Evolutionary conservation across 2,888 invertebrate genomes (phyloP).

Genomic region (Macaria notata): DNA sequence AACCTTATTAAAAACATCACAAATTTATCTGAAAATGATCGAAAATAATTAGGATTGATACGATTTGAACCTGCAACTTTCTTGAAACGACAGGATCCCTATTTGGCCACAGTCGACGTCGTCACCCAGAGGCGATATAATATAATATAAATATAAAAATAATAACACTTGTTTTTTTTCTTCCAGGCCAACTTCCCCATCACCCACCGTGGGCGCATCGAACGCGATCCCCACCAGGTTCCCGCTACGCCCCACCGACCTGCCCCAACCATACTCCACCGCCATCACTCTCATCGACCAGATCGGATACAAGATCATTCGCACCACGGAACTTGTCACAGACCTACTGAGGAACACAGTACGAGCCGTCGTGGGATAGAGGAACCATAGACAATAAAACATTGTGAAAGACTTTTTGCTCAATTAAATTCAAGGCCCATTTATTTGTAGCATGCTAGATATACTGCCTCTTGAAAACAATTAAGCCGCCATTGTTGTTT

Average conservation of each 20-base stretch:
- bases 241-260: conserved; percentile 56
- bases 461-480: too few relatives aligned
- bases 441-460: too few relatives aligned
- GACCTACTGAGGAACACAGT: conserved; percentile 73
- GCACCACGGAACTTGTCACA: conserved; percentile 73
- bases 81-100: too few relatives aligned
- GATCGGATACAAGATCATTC: conserved; percentile 74
- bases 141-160: too few relatives aligned
- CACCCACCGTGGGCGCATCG: conserved; percentile 37
- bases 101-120: too few relatives aligned
- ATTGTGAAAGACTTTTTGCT: conserved; percentile 5
- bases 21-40: too few relatives aligned
- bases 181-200: conserved; percentile 60
- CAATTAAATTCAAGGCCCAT: neutral
- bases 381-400: neutral
- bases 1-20: too few relatives aligned
- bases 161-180: neutral
- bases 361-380: conserved; percentile 67
- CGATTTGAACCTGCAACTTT: too few relatives aligned
- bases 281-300: conserved; percentile 75
- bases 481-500: too few relatives aligned
- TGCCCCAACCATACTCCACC: conserved; percentile 59
- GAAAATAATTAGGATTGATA: too few relatives aligned
- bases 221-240: conserved; percentile 59
- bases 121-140: too few relatives aligned